Base-by-base conservation (phyloP, 2,888 invertebrate species). In the Amiota minor region DNA sequence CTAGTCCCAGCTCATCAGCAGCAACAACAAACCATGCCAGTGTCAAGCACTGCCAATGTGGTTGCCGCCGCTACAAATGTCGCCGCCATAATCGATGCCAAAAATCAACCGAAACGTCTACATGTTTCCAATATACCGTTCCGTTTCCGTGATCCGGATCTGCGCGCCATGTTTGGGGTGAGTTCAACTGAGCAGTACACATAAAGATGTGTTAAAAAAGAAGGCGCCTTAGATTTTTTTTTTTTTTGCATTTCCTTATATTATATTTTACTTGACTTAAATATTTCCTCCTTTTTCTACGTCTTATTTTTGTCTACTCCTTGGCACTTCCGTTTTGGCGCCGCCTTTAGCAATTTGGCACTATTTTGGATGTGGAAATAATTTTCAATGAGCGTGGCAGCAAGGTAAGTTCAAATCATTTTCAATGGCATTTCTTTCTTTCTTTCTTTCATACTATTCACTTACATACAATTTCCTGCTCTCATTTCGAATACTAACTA, bases 81-180 rank as follows among this genome's bases (percentile, higher is more conserved):
- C 16, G 20, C 11, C 49, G 81, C 87, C 71, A 77, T 92, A 81
- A 89, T 92, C 85, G 93, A 93, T 86, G 88, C 90, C 92, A 93
- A 90, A 84, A 89, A 86, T 87, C 96, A 96, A 90, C 97, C 96
- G 84, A 98, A 99, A 91, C 93, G 99, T 89, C 93, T 99, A 85
- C 99, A 99, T 91, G 98, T 99, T 89, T 98, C 98, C 89, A 99
- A 99, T 93, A 99, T 99, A 92, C 99, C 99, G 88, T 99, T 99
- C 93, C 93, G 99, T 90, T 99, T 98, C 92, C 94, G 99, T 91
- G 99, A 99, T 92, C 98, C 98, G 78, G 99, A 99, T 91, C 93
- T 99, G 82, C 94, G 98, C 91, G 96, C 97, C 86, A 97, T 99
- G 95, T 98, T 99, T 91, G 98, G 98, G 93, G 98, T 98, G 92